A percentile compares a stretch with the other conserved stretches of the same genome.
Conservation (phyloP, 2,113 vertebrate genomes). For the Burhinus bistriatus region DNA sequence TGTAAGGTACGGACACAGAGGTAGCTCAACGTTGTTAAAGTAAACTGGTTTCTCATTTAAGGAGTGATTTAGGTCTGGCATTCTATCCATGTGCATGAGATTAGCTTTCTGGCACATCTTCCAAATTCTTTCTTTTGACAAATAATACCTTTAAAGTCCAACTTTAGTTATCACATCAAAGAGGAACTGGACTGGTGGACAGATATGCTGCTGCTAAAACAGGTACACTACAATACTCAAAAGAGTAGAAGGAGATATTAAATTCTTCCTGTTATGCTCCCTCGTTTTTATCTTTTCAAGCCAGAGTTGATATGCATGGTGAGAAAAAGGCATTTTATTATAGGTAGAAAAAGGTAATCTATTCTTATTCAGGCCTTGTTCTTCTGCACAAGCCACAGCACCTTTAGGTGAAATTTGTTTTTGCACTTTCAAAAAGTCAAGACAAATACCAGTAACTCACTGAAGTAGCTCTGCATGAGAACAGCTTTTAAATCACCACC, state of each 20-base stretch:
- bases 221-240: background rate
- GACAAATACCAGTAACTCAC: background rate
- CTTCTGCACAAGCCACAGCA: background rate
- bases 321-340: background rate
- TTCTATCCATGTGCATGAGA: background rate
- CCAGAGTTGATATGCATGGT: background rate
- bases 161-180: background rate
- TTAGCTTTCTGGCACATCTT: background rate
- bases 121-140: background rate
- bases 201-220: background rate
- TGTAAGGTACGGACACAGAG: background rate
- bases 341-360: background rate
- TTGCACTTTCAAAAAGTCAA: background rate
- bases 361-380: background rate
- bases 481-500: background rate
- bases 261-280: background rate
- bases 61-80: background rate
- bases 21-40: background rate
- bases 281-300: background rate
- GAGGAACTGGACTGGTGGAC: background rate
- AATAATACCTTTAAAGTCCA: background rate
- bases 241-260: background rate
- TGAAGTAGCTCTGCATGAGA: background rate
- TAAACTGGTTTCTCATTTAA: background rate
- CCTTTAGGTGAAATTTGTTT: background rate